These are phyloP conservation scores for Corella eumyota DNA, from an alignment of 23 tunicate species.

Conservation along the genomic window DNA sequence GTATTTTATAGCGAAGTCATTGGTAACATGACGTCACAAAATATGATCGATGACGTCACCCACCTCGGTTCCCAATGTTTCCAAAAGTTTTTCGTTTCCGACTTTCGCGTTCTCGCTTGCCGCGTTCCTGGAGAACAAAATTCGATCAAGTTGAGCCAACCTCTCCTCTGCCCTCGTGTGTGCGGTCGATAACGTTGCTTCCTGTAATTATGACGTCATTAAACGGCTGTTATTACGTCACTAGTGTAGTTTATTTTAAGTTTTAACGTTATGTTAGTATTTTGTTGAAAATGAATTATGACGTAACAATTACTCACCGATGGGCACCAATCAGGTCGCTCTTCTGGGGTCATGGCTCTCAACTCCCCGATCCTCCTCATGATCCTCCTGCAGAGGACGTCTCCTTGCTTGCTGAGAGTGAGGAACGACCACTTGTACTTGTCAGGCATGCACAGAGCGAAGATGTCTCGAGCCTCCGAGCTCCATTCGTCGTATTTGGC, in stretches of 20 bases:
- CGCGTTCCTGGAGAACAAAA: conserved; percentile 60
- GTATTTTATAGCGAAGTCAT: too few species aligned
- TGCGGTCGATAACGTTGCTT: conserved; percentile 39
- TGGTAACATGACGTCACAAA: too few species aligned
- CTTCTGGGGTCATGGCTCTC: conserved; percentile 5
- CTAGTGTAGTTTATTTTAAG: too few species aligned
- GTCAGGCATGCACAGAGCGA: conserved; percentile 72
- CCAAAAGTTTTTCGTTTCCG: too few species aligned
- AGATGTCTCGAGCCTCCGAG: conserved; percentile 82
- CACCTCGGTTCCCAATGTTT: too few species aligned
- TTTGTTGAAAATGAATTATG: too few species aligned
- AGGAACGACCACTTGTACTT: conserved; percentile 87
- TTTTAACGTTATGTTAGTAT: too few species aligned
- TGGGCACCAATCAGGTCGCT: conserved; percentile 87
- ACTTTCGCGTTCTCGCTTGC: too few species aligned
- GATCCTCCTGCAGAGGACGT: conserved; percentile 61
- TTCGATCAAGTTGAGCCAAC: conserved; percentile 51
- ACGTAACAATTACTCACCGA: conserved; percentile 23
- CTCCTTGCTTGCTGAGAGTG: conserved; percentile 71
- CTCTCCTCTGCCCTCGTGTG: conserved; percentile 51
- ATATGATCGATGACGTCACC: too few species aligned
- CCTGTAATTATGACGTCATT: too few species aligned
- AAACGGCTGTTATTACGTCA: too few species aligned
- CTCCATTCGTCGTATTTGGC: conserved; percentile 94
- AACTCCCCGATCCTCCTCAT: conserved; percentile 37